Conservation (phyloP, 2,113 vertebrate species). For the Grammomys dolichurus region DNA sequence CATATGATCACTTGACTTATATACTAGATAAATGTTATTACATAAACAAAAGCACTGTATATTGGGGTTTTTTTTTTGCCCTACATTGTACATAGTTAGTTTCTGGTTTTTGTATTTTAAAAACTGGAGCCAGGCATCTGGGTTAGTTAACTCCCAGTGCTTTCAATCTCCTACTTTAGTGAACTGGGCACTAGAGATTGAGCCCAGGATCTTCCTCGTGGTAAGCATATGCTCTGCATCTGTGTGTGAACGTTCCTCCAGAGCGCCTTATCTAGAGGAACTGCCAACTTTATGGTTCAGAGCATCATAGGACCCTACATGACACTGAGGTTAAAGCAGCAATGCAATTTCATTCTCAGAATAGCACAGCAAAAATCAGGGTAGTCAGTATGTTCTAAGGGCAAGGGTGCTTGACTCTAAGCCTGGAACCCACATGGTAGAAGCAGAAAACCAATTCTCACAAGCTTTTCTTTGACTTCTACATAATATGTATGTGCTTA, state of each 20-base stretch:
- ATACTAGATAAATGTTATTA: neutral
- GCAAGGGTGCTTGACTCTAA: neutral
- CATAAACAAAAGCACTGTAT: neutral
- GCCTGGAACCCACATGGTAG: neutral
- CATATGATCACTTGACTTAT: neutral
- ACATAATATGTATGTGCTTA: neutral
- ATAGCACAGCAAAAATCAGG: neutral
- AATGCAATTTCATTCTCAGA: constrained; percentile 8
- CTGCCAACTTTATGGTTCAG: neutral
- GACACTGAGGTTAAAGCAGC: neutral
- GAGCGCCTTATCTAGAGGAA: constrained; percentile 22
- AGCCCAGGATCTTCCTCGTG: neutral
- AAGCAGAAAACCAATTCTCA: neutral
- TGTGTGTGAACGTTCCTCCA: neutral
- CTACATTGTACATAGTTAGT: neutral
- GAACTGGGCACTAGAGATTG: neutral
- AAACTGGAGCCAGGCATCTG: neutral
- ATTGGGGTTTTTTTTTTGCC: neutral
- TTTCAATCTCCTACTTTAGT: neutral
- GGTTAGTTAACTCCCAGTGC: neutral
- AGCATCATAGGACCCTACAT: neutral
- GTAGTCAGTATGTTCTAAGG: neutral
- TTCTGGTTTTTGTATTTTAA: neutral
- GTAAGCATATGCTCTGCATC: neutral
- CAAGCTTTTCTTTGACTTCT: neutral